Conservation (phyloP, 92 coral and sea anemone species). For the Micromussa lordhowensis region DNA sequence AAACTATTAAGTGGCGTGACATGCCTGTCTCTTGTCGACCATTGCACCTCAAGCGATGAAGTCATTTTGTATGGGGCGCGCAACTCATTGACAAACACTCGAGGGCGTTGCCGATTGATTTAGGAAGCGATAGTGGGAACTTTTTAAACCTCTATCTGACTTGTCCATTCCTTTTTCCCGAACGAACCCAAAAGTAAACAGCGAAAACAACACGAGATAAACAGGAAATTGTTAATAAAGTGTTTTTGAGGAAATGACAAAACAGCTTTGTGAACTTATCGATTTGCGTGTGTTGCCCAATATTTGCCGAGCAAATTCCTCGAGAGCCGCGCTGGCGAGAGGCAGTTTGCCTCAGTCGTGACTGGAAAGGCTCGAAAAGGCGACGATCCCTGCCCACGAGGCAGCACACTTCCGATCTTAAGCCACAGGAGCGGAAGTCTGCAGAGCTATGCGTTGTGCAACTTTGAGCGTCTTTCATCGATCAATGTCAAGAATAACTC, state of each 20-base stretch:
- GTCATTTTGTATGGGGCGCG: conserved; percentile 10
- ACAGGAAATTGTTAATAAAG: conserved; percentile 94
- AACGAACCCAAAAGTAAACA: conserved; percentile 70
- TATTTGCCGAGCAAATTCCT: conserved; percentile 71
- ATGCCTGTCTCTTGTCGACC: conserved; percentile 38
- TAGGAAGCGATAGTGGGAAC: neutral
- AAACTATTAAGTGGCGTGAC: conserved; percentile 63
- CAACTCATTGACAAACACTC: conserved; percentile 5
- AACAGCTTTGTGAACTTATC: conserved; percentile 55
- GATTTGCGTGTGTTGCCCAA: conserved; percentile 68
- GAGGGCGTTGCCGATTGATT: conserved; percentile 40
- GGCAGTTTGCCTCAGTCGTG: conserved; percentile 13
- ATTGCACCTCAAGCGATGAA: conserved; percentile 15
- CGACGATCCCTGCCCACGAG: conserved; percentile 26
- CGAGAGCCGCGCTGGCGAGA: conserved; percentile 20
- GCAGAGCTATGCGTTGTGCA: neutral
- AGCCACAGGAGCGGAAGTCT: conserved; percentile 42
- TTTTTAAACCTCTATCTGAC: neutral
- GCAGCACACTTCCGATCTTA: conserved; percentile 29
- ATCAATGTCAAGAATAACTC: neutral
- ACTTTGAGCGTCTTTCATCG: conserved; percentile 32
- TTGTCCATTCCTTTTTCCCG: neutral
- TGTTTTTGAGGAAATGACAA: conserved; percentile 71
- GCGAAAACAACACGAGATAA: conserved; percentile 66
- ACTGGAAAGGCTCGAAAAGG: neutral